These are phyloP conservation scores for Tychaedon coryphoeus DNA, from an alignment of 2,113 vertebrate species.

Conservation along the genomic window DNA sequence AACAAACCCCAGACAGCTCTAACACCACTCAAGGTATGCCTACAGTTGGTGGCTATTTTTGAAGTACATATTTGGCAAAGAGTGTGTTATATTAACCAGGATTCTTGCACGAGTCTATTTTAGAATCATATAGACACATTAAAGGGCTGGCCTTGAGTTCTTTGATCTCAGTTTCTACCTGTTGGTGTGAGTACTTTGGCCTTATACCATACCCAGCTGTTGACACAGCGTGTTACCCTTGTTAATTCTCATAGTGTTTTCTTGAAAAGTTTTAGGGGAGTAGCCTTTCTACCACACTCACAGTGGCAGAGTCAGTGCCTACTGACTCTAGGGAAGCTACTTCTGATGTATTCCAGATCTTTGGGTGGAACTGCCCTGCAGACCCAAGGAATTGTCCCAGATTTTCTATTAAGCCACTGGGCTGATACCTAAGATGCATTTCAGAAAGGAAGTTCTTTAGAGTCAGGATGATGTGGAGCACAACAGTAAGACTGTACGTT, in stretches of 20 bases:
- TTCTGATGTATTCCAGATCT: not conserved
- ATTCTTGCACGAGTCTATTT: not conserved
- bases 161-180: not conserved
- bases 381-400: not conserved
- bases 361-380: not conserved
- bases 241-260: not conserved
- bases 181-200: not conserved
- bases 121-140: not conserved
- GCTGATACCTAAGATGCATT: slow-evolving; percentile 1
- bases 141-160: not conserved
- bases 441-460: not conserved
- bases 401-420: not conserved
- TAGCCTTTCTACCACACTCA: not conserved
- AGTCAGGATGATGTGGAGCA: not conserved
- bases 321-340: not conserved
- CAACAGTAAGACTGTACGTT: not conserved
- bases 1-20: not conserved
- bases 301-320: not conserved
- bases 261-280: not conserved
- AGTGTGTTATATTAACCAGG: not conserved
- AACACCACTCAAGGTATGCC: not conserved
- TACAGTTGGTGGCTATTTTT: slow-evolving; percentile 30
- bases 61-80: slow-evolving; percentile 29
- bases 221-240: not conserved
- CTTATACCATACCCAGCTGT: not conserved